Evolutionary conservation across 1,140 invertebrate species (phyloP), one percentile per base, ranked within the genome.

Genomic region (Palaemon carinicauda): DNA sequence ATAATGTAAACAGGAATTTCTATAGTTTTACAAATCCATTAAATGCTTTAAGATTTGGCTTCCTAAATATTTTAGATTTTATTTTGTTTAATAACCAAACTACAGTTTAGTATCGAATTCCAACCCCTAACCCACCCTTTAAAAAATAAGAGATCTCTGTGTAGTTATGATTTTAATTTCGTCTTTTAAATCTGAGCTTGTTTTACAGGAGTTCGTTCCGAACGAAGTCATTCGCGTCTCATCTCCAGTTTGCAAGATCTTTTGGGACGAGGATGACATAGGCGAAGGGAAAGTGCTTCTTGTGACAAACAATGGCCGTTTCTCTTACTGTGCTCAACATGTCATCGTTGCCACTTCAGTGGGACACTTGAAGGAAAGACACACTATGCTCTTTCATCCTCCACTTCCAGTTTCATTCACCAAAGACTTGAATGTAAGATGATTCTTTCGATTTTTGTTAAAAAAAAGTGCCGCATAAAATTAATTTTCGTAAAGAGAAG

Each of bases 271-370:
- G 10, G n/a, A 24, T 5, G 79, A 50, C 15, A 12, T 21, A 1
- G 27, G 33, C 5, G 41, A 0, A 41, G 41, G 41, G 1, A 41
- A 41, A 4, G 82, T 78, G n/a, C 53, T 78, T 5, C 54, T 84
- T 33, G 82, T 84, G 24, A 84, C 54, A 14, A 51, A 54, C 19
- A 14, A 21, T 4, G 82, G 54, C n/a, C 12, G 29, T 1, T 0
- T 0, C 41, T 41, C 74, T 2, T 78, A 21, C 29, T 24, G 29
- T 9, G 82, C 82, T 17, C 19, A n/a, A 12, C 74, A 77, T 10
- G 54, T 84, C n/a, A 17, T 84, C 12, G 74, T 84, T 41, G 78
- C 82, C 27, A 33, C 54, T 4, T 78, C 82, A 1, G 31, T 52
- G 12, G 82, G 51, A 10, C 56, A 84, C 56, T 33, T 84, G 10